Base-by-base conservation (phyloP, 2,888 invertebrate species). In the Pheosia gnoma region DNA sequence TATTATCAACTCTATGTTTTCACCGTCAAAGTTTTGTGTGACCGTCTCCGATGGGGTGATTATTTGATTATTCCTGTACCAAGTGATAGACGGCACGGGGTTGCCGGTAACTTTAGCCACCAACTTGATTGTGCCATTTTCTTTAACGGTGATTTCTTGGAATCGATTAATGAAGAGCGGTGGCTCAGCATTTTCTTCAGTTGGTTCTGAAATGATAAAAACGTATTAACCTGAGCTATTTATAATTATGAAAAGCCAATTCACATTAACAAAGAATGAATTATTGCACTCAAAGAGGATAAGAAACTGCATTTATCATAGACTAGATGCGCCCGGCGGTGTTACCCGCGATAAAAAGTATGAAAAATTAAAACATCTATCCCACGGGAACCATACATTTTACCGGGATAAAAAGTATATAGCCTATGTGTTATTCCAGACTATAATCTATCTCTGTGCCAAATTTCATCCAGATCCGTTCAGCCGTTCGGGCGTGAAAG, bases 151-250 rank as follows among this genome's bases (percentile, higher is more conserved):
- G 74, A 96, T 95, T 87, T 98, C 98, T 91, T 97, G 96, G 94
- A 98, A 98, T 74, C 97, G 95, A 88, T 98, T 96, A 13, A 97
- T 95, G 83, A 98, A 98, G 56, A 98, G 90, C 55, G 98, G 98
- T 62, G 98, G 97, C 86, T 98, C 97, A 57, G 97, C 96, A 80
- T 96, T 95, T 80, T 95, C 95, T 75, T 95, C 95, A 39, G 96
- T 95, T 47, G 96, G 95, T 94, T 97, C 97, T 97, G 89, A 63
- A 94, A 47, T n/a, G n/a, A 5, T n/a, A 11, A 47, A 5, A n/a
- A n/a, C n/a, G n/a, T n/a, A 47, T n/a, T n/a, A n/a, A n/a, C 3
- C 2, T n/a, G 4, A 47, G 4, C 25, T n/a, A n/a, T 5, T 47
- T n/a, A 47, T 47, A 9, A 11, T n/a, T 47, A 47, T 47, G 47